Conservation (phyloP, 2,797 vertebrate species). For the Linurgus olivaceus region DNA sequence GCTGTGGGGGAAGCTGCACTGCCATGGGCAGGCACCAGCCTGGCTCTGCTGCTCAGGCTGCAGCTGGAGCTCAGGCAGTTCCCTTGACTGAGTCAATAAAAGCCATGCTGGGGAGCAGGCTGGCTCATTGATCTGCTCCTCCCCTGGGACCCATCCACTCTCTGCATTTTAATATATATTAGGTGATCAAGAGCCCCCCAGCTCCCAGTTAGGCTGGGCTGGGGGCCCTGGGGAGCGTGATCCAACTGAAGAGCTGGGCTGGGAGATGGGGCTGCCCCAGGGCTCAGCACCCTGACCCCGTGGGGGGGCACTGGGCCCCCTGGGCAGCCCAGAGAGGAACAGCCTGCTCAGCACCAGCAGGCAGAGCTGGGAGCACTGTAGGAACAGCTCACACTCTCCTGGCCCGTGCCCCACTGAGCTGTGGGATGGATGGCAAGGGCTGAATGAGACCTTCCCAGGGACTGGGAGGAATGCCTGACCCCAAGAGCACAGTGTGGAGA, state of each 20-base stretch:
- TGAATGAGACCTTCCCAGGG: not conserved
- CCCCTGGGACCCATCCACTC: conserved; percentile 6
- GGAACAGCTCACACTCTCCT: not conserved
- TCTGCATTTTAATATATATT: conserved; percentile 45
- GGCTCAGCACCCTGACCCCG: not conserved
- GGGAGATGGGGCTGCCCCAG: not conserved
- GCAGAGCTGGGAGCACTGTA: rapidly evolving
- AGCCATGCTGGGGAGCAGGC: not conserved
- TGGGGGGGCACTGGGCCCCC: not conserved
- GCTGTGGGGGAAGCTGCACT: not conserved
- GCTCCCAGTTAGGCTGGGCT: not conserved
- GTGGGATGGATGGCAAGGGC: not conserved
- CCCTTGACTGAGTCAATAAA: not conserved
- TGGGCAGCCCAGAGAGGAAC: not conserved
- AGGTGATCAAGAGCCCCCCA: not conserved
- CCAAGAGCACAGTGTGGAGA: rapidly evolving
- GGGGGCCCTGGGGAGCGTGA: not conserved
- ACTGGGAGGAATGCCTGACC: rapidly evolving
- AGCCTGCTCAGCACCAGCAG: not conserved
- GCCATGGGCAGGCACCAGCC: not conserved
- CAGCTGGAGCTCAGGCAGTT: not conserved
- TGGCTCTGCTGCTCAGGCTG: not conserved
- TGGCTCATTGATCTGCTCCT: conserved; percentile 17
- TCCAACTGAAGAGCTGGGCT: not conserved
- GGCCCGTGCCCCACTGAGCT: not conserved